Evolutionary conservation across 2,113 vertebrate species (phyloP).

Genomic region (Aviceda subcristata): DNA sequence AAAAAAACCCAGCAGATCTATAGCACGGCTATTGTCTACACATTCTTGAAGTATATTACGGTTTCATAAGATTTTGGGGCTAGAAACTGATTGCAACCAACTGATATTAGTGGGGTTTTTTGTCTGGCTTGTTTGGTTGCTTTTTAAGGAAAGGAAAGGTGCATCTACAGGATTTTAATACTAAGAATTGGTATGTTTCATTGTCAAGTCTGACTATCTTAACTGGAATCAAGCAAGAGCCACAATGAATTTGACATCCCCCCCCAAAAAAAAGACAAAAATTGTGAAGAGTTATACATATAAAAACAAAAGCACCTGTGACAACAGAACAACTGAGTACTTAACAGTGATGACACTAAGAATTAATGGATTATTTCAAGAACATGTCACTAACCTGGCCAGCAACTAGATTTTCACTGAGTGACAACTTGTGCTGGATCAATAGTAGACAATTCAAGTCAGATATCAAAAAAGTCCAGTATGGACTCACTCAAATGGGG

Average conservation of each 20-base stretch:
- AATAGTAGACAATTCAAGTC: neutral
- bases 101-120: neutral
- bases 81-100: neutral
- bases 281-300: neutral
- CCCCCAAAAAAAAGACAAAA: neutral
- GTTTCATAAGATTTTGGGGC: neutral
- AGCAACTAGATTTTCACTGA: neutral
- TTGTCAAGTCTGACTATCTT: neutral
- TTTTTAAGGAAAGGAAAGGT: neutral
- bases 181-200: neutral
- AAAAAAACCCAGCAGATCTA: neutral
- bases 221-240: neutral
- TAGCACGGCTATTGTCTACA: neutral
- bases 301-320: neutral
- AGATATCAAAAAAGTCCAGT: neutral
- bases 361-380: neutral
- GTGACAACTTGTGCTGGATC: neutral
- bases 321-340: neutral
- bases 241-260: neutral
- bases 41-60: neutral
- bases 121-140: neutral
- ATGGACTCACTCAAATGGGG: neutral
- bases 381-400: neutral
- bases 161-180: neutral
- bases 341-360: neutral